Conservation (phyloP, 2,113 vertebrate genomes). For the Labeo rohita region DNA sequence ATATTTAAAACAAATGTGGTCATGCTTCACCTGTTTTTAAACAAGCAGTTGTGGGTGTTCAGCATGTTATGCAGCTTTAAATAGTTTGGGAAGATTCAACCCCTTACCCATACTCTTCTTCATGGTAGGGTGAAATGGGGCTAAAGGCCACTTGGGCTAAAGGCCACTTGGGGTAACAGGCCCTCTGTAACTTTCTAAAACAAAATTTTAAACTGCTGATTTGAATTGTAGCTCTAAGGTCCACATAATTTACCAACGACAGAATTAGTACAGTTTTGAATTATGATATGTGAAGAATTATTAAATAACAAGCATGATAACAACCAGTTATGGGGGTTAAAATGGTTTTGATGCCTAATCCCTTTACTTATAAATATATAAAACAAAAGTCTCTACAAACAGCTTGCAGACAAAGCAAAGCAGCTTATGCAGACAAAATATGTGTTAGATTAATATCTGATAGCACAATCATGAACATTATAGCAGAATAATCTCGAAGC, state of each 20-base stretch:
- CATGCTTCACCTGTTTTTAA: background rate
- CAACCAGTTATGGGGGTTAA: background rate
- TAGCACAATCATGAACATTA: background rate
- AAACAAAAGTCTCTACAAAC: background rate
- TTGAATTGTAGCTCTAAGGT: background rate
- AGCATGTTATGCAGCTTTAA: background rate
- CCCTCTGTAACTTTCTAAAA: background rate
- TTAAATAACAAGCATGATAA: background rate
- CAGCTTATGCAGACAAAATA: background rate
- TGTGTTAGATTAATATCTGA: background rate
- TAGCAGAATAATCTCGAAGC: background rate
- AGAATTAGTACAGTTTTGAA: background rate
- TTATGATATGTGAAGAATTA: background rate
- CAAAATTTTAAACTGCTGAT: background rate
- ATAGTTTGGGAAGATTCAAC: background rate
- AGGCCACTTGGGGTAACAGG: background rate
- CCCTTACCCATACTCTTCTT: background rate
- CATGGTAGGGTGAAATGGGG: background rate
- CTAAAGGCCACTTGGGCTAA: background rate
- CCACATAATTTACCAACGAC: background rate
- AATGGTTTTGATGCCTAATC: background rate
- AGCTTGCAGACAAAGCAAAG: too few relatives aligned
- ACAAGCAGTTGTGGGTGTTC: background rate
- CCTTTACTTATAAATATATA: background rate
- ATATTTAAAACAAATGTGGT: too few relatives aligned